A percentile compares a stretch with the other conserved stretches of the same genome.
Conservation (phyloP, 2,888 invertebrate genomes). For the Spisula solida region DNA sequence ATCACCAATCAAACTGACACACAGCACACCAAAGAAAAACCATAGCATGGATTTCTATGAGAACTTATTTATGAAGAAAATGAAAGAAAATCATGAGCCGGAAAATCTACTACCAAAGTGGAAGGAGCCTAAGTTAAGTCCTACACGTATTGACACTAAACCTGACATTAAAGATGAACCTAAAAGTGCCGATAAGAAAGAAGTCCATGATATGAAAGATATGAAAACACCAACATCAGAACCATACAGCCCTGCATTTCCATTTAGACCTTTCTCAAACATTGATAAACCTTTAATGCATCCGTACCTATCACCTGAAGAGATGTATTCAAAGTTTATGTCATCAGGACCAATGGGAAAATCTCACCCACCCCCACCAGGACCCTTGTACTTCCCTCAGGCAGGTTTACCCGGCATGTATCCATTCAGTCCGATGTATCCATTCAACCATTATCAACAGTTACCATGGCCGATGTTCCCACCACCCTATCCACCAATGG, state of each 20-base stretch:
- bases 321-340: slow-evolving; percentile 74
- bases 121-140: slow-evolving; percentile 66
- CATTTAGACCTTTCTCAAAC: slow-evolving; percentile 71
- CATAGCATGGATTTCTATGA: slow-evolving; percentile 75
- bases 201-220: slow-evolving; percentile 44
- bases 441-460: slow-evolving; percentile 78
- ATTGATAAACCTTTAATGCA: slow-evolving; percentile 75
- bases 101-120: slow-evolving; percentile 69
- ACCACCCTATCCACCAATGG: slow-evolving; percentile 70
- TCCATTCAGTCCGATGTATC: slow-evolving; percentile 73
- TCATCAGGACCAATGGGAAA: slow-evolving; percentile 66
- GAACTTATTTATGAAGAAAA: slow-evolving; percentile 79
- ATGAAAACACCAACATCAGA: slow-evolving; percentile 56
- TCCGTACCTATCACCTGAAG: slow-evolving; percentile 74
- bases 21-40: slow-evolving; percentile 76
- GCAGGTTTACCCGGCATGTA: slow-evolving; percentile 75
- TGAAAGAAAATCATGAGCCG: slow-evolving; percentile 79
- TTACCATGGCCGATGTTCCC: slow-evolving; percentile 82
- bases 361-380: slow-evolving; percentile 65
- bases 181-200: slow-evolving; percentile 68
- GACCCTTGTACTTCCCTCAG: slow-evolving; percentile 78
- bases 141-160: slow-evolving; percentile 49
- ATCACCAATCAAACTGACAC: slow-evolving; percentile 70
- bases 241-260: slow-evolving; percentile 55
- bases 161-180: slow-evolving; percentile 56